Base-by-base conservation (phyloP, 2,888 invertebrate species). In the Heliconius erato region DNA sequence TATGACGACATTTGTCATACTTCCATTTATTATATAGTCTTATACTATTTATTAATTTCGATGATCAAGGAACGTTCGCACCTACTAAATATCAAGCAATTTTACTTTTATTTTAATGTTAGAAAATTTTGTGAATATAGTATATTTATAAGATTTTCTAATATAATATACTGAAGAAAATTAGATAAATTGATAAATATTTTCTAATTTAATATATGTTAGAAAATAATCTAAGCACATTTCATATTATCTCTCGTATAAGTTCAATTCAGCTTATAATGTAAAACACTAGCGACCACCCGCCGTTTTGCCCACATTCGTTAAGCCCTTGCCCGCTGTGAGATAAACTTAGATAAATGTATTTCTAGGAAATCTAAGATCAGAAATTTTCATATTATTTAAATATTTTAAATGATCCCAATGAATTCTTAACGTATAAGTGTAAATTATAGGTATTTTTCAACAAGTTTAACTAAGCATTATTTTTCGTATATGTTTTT, bases 261-360 rank as follows among this genome's bases (percentile, higher is more conserved):
- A 32, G 12, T 59, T 35, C 35, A 35, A 35, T 16, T 59, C 32
- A 59, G 74, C 54, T 32, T n/a, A 76, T 76, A 59, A 59, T 35
- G 74, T 76, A 59, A 59, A 76, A 76, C 49, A 35, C 74, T 76
- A 76, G 59, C 35, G 74, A 76, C 74, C 74, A 59, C 74, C 74
- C 54, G 74, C 74, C 3, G 74, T 28, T 16, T 76, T 76, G 49
- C 74, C 59, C 59, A 59, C 74, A 76, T 76, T 76, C 54, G 54
- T 76, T 76, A 35, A 59, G 74, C 32, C n/a, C 74, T 35, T 59
- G 32, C 59, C 74, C 59, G 74, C 59, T 76, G 74, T 59, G 74
- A 76, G 74, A 76, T 76, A 76, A 76, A 63, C 63, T 26, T 49
- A 72, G 72, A 63, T 63, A 54, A 54, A 23, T 19, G 74, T 35